Evolutionary conservation across 2,113 vertebrate species (phyloP), one percentile per base, ranked within the genome.

Genomic region (Solenodon paradoxus): DNA sequence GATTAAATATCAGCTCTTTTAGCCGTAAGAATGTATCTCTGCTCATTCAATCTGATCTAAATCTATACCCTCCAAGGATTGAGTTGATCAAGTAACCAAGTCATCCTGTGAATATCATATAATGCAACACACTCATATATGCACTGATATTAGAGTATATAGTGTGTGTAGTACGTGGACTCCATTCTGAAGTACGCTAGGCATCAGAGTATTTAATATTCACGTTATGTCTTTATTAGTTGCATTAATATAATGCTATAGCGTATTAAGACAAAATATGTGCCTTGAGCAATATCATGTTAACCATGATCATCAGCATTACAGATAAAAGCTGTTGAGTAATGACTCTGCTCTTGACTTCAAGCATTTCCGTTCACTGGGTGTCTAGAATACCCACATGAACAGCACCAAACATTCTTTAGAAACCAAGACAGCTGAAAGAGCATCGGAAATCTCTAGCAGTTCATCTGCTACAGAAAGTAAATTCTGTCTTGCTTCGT

Each of bases 1-100:
- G 38, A 51, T 51, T 64, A 63, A 51, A 24, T 45, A 63, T 24
- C 79, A 72, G 77, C 47, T 49, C 26, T 87, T 69, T 66, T 1
- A 84, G 42, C 35, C 32, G 35, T 72, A 83, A 51, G 59, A 74
- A 13, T 45, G 42, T 47, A 72, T 49, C 92, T 92, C 63, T 80
- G 20, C 40, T 51, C 66, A 42, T 77, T 81, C 71, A 71, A 19
- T 79, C 78, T 66, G 35, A 79, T 32, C 38, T 26, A 59, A 51
- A 51, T 30, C 53, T 94, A 19, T 71, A 45, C 71, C 74, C n/a
- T 79, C 40, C 49, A 72, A 28, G 30, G 35, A 59, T 0, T n/a
- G 49, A 79, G 47, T 80, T 59, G 32, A 55, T 78, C 77, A 59
- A 82, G 84, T 24, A 8, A 71, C 69, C 49, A 66, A 20, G 8